Conservation (phyloP, 2,113 vertebrate genomes). For the Platysternon megacephalum region DNA sequence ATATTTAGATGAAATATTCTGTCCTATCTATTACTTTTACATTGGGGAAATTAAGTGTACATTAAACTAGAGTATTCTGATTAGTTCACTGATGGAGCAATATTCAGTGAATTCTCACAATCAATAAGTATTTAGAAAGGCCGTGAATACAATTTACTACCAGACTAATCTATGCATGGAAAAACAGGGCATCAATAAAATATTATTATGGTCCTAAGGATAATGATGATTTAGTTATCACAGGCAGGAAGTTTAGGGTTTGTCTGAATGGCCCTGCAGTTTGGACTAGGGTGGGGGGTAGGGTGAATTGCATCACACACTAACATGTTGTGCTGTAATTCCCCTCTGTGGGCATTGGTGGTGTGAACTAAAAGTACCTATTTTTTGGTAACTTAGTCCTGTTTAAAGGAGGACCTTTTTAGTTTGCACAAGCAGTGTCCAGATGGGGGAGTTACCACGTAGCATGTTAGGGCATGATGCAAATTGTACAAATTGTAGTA, state of each 20-base stretch:
- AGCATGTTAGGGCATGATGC: too few relatives aligned
- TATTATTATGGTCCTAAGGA: neutral
- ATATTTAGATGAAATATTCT: neutral
- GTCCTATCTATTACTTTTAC: neutral
- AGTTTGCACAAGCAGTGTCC: too few relatives aligned
- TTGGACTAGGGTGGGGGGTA: too few relatives aligned
- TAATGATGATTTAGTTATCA: neutral
- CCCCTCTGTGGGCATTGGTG: too few relatives aligned
- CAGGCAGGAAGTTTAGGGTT: neutral
- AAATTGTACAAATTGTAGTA: too few relatives aligned
- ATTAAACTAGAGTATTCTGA: neutral
- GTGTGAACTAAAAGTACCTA: too few relatives aligned
- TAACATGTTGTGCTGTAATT: too few relatives aligned
- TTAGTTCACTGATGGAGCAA: neutral
- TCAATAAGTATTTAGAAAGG: neutral
- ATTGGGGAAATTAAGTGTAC: neutral
- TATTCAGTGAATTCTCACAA: neutral
- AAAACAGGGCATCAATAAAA: fast-evolving
- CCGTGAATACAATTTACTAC: neutral
- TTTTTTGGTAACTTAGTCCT: too few relatives aligned
- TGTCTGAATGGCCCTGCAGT: too few relatives aligned
- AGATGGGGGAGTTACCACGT: too few relatives aligned
- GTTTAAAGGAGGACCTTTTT: too few relatives aligned
- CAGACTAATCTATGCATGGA: neutral
- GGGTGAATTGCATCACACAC: too few relatives aligned